These are phyloP conservation scores for Tetramorium alpestre DNA, from an alignment of 1,140 invertebrate species.

Conservation along the genomic window DNA sequence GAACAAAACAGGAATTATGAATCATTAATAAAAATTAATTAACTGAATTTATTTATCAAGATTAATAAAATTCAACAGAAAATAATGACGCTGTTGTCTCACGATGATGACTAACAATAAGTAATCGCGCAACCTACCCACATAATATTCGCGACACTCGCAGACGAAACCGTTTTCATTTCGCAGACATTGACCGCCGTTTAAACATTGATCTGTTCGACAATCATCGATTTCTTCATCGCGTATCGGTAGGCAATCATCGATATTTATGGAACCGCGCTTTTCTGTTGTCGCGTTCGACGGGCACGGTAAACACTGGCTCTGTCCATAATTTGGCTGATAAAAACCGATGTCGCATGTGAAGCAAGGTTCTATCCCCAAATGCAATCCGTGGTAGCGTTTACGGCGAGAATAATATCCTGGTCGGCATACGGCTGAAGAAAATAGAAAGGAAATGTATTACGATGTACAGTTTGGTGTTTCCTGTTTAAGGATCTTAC, in stretches of 20 bases:
- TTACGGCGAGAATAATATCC: constrained; percentile 77
- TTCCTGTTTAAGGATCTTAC: constrained; percentile 79
- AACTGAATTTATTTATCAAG: not conserved
- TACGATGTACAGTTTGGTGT: not conserved
- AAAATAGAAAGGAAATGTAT: not conserved
- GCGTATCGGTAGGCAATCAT: constrained; percentile 85
- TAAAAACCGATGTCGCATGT: constrained; percentile 88
- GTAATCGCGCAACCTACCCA: constrained; percentile 73
- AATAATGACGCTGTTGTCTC: not conserved
- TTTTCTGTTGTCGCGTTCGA: constrained; percentile 86
- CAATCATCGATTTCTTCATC: constrained; percentile 76
- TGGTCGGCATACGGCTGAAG: constrained; percentile 75
- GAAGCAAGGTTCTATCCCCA: constrained; percentile 84
- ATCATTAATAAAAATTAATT: not conserved
- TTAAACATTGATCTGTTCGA: constrained; percentile 80
- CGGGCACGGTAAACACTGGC: constrained; percentile 87
- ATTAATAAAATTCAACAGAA: not conserved
- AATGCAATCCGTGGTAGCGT: constrained; percentile 59
- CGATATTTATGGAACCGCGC: constrained; percentile 82
- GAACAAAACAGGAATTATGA: not conserved
- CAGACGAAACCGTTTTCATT: constrained; percentile 81
- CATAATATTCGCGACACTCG: constrained; percentile 80
- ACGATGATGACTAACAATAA: not conserved
- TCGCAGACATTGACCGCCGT: constrained; percentile 80
- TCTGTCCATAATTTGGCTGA: constrained; percentile 87